Percentiles rank a stretch among this genome's conserved stretches.
Conservation (phyloP, 2,113 vertebrate species). For the Speoplatyrhinus poulsoni region DNA sequence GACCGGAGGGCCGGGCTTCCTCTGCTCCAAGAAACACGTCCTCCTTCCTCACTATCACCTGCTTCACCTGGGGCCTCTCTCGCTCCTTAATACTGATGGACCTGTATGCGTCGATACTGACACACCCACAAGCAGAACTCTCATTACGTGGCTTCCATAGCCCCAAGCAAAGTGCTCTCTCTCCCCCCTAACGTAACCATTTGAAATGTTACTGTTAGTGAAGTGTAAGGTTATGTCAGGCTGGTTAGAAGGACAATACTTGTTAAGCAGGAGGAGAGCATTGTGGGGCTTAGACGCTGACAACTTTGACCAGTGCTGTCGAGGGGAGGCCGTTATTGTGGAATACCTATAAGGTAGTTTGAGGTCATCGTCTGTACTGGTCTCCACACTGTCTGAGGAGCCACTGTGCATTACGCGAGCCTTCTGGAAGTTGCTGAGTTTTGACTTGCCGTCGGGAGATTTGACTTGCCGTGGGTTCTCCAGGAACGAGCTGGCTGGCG, state of each 20-base stretch:
- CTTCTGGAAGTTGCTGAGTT: constrained; percentile 81
- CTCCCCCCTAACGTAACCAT: too few species aligned
- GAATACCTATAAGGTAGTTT: constrained; percentile 89
- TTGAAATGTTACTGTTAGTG: too few species aligned
- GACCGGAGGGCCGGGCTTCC: constrained; percentile 68
- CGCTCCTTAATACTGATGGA: constrained; percentile 90
- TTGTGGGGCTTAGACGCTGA: too few species aligned
- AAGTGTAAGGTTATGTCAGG: too few species aligned
- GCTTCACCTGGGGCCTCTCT: constrained; percentile 83
- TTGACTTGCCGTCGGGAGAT: constrained; percentile 70
- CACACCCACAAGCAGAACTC: background rate
- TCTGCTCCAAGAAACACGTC: constrained; percentile 80
- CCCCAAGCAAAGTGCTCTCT: too few species aligned
- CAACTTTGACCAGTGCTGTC: background rate
- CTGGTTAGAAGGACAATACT: too few species aligned
- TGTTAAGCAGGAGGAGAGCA: too few species aligned
- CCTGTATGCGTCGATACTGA: constrained; percentile 89
- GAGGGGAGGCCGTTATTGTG: too few species aligned
- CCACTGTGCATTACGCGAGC: constrained; percentile 68
- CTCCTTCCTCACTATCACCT: constrained; percentile 89
- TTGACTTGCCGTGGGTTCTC: constrained; percentile 72
- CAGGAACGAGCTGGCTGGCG: constrained; percentile 77
- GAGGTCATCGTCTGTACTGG: constrained; percentile 70
- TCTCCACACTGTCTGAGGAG: constrained; percentile 78
- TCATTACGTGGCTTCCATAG: background rate